These are phyloP conservation scores for Adoxophyes honmai DNA, from an alignment of 1,140 invertebrate genomes.

Conservation along the genomic window DNA sequence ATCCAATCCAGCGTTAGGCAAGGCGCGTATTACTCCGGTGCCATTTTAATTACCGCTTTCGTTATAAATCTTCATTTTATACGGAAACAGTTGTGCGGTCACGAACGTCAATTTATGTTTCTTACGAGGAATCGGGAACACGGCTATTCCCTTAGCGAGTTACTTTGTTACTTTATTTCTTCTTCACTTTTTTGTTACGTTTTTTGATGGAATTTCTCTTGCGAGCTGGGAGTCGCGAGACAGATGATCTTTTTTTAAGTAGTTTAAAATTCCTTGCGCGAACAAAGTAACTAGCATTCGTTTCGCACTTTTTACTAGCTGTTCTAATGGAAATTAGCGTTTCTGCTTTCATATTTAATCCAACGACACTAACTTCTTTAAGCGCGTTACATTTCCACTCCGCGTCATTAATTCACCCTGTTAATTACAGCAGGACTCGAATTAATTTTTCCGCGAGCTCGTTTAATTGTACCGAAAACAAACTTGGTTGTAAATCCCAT, in stretches of 20 bases:
- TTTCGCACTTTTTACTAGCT: no score
- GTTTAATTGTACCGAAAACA: neutral
- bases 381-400: no score
- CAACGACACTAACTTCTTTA: no score
- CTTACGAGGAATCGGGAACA: neutral
- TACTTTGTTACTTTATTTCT: slow-evolving; percentile 3
- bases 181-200: neutral
- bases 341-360: no score
- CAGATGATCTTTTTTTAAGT: no score
- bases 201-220: slow-evolving; percentile 2
- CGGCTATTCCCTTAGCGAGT: neutral
- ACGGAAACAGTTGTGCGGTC: slow-evolving; percentile 3
- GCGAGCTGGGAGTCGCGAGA: neutral
- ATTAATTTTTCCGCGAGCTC: no score
- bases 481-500: neutral
- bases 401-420: no score
- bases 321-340: no score
- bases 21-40: slow-evolving; percentile 3
- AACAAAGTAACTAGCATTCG: no score
- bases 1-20: slow-evolving; percentile 11
- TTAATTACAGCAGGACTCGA: no score
- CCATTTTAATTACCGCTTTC: slow-evolving; percentile 1
- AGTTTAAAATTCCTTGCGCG: no score
- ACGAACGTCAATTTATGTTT: slow-evolving; percentile 11
- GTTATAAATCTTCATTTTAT: slow-evolving; percentile 15